Conservation (phyloP, 2,113 vertebrate genomes). For the Forbesichthys agassizii region DNA sequence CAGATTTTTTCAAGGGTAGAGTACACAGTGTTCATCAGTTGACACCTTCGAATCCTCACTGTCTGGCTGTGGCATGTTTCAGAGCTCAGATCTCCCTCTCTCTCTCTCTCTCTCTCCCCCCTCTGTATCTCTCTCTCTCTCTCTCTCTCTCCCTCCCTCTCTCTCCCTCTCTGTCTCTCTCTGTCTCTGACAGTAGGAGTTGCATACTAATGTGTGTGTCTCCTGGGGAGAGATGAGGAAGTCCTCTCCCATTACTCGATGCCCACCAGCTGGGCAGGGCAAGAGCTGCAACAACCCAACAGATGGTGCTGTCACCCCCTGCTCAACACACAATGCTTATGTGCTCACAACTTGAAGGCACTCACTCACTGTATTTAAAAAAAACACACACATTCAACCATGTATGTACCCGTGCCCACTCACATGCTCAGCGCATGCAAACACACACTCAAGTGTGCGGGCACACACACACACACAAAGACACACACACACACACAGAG, state of each 20-base stretch:
- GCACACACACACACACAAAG: no score
- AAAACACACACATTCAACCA: conserved; percentile 7
- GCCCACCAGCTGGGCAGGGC: conserved; percentile 79
- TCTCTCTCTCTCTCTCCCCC: not conserved
- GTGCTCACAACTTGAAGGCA: conserved; percentile 2
- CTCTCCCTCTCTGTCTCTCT: conserved; percentile 52
- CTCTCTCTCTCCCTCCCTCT: conserved; percentile 41
- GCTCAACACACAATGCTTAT: conserved; percentile 27
- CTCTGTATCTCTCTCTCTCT: conserved; percentile 3
- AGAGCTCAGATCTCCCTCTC: conserved; percentile 36
- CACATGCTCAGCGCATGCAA: conserved; percentile 15
- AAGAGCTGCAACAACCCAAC: conserved; percentile 77
- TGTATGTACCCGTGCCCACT: not conserved
- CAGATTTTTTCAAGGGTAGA: conserved; percentile 51
- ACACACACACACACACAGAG: not conserved
- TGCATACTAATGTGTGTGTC: conserved; percentile 75
- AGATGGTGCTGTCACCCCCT: conserved; percentile 79
- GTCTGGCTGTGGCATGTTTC: conserved; percentile 50
- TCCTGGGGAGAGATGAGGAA: conserved; percentile 77
- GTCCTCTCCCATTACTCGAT: conserved; percentile 79
- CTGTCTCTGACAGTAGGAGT: conserved; percentile 72
- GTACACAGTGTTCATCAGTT: conserved; percentile 58
- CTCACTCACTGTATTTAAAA: not conserved
- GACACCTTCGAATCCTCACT: conserved; percentile 58
- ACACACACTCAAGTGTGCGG: not conserved